phyloP scores from a whole-genome alignment of 2,113 vertebrate species.

The Megaceryle torquata region DNA sequence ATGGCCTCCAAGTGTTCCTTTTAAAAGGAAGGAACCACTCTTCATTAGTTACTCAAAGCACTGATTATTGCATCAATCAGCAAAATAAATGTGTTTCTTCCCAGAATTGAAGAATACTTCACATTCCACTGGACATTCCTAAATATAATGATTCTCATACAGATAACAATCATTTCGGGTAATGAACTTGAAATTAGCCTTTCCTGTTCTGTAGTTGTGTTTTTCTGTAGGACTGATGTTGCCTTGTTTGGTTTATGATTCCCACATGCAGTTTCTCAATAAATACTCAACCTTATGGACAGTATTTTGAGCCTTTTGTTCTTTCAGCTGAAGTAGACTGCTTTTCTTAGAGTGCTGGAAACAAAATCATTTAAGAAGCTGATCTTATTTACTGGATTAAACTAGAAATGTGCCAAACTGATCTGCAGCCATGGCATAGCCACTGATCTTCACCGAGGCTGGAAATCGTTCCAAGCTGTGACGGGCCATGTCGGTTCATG shows the following conservation, averaged over 20 bases:
- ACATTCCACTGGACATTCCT: slow-evolving; percentile 7
- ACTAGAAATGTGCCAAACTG: slow-evolving; percentile 11
- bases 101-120: background rate
- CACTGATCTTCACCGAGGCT: background rate
- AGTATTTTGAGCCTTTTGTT: background rate
- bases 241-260: background rate
- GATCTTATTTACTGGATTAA: slow-evolving; percentile 20
- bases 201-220: background rate
- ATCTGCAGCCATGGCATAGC: background rate
- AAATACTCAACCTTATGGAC: background rate
- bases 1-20: background rate
- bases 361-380: background rate
- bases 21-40: background rate
- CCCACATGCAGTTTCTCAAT: background rate
- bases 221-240: background rate
- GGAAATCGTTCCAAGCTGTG: slow-evolving; percentile 17
- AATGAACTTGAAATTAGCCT: background rate
- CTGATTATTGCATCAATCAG: background rate
- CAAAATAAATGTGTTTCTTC: background rate
- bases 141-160: background rate
- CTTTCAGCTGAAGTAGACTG: background rate
- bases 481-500: background rate
- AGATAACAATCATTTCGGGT: background rate
- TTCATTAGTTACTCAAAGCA: background rate
- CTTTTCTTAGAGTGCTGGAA: background rate